Conservation (phyloP, 2,888 invertebrate species). For the Antheraea yamamai region DNA sequence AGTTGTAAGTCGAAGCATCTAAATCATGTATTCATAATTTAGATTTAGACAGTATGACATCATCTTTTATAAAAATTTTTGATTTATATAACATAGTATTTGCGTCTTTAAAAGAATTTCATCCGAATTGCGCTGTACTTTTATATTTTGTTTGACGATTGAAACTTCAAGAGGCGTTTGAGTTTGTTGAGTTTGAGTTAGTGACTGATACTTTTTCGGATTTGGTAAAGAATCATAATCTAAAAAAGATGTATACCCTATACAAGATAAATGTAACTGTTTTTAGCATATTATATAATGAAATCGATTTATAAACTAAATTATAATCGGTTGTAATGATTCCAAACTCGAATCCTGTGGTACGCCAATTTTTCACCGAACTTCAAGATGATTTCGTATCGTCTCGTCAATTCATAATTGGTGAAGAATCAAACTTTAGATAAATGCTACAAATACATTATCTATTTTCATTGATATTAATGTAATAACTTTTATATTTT, state of each 20-base stretch:
- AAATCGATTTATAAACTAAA: too few relatives aligned
- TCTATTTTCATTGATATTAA: background rate
- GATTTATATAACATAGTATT: background rate
- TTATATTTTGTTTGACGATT: background rate
- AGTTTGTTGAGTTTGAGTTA: too few relatives aligned
- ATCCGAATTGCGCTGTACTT: background rate
- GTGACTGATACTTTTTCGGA: too few relatives aligned
- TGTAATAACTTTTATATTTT: background rate
- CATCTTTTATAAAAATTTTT: slow-evolving; percentile 37
- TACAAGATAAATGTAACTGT: too few relatives aligned
- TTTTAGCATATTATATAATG: too few relatives aligned
- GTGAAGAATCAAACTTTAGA: background rate
- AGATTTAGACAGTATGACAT: slow-evolving; percentile 59
- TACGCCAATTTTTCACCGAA: background rate
- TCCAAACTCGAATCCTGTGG: background rate
- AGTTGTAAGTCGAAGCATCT: slow-evolving; percentile 46
- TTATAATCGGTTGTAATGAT: background rate
- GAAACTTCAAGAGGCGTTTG: background rate
- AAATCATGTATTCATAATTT: slow-evolving; percentile 62
- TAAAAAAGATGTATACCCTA: too few relatives aligned
- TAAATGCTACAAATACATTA: background rate
- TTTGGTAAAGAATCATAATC: too few relatives aligned
- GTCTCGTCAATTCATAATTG: background rate
- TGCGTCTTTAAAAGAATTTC: background rate
- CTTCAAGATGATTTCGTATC: background rate